These are phyloP conservation scores for Corythucha ciliata DNA, from an alignment of 2,888 invertebrate species.

Conservation along the genomic window DNA sequence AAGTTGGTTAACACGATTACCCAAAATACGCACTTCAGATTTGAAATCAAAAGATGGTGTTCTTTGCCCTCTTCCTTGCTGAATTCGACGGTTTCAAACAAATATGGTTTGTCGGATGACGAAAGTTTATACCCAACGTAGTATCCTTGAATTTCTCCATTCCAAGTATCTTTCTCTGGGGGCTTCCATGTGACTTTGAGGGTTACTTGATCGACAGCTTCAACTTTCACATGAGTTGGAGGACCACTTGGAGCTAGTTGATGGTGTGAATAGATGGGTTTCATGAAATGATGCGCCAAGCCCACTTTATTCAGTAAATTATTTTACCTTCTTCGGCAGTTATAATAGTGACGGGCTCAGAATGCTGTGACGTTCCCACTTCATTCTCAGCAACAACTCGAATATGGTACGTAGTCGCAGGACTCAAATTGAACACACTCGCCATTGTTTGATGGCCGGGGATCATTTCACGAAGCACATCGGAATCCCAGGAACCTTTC, in stretches of 20 bases:
- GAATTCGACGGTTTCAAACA: slow-evolving; percentile 86
- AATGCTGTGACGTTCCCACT: slow-evolving; percentile 84
- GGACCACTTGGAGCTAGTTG: slow-evolving; percentile 62
- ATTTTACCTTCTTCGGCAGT: slow-evolving; percentile 77
- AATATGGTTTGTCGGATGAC: slow-evolving; percentile 68
- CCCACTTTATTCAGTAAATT: neutral
- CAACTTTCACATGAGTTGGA: slow-evolving; percentile 73
- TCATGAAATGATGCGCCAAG: neutral
- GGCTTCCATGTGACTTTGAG: slow-evolving; percentile 85
- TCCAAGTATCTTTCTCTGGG: slow-evolving; percentile 80
- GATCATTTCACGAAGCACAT: slow-evolving; percentile 77
- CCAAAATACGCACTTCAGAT: slow-evolving; percentile 52
- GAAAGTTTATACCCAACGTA: slow-evolving; percentile 83
- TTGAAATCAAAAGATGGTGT: slow-evolving; percentile 70
- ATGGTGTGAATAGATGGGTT: neutral
- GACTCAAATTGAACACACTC: slow-evolving; percentile 77
- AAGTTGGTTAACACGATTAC: neutral
- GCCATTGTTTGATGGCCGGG: slow-evolving; percentile 85
- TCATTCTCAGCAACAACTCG: slow-evolving; percentile 89
- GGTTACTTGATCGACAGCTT: slow-evolving; percentile 78
- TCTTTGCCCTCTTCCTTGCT: slow-evolving; percentile 86
- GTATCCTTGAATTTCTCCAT: slow-evolving; percentile 82
- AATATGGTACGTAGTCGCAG: slow-evolving; percentile 87
- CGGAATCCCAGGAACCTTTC: slow-evolving; percentile 69
- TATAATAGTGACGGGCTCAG: slow-evolving; percentile 86